Percentiles rank a stretch among this genome's conserved stretches.
Conservation (phyloP, 2,113 vertebrate species). For the Noctilio leporinus region DNA sequence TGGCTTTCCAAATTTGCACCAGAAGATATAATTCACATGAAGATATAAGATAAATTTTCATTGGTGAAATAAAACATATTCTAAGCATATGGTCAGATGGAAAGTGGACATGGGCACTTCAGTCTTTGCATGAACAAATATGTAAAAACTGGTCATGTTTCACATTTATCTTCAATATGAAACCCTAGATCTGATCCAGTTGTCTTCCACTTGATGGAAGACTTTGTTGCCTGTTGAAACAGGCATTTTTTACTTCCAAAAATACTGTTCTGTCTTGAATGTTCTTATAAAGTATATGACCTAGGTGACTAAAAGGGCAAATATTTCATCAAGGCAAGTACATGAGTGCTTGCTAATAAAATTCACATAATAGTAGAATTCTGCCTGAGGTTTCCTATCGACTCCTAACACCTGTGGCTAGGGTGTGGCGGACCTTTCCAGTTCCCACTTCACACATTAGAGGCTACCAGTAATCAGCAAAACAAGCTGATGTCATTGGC, state of each 20-base stretch:
- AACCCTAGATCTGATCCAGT: background rate
- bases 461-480: background rate
- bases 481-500: background rate
- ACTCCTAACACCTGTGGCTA: background rate
- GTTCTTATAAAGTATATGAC: background rate
- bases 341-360: background rate
- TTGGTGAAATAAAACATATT: background rate
- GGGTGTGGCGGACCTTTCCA: too few relatives aligned
- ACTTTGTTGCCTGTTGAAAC: background rate
- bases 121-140: background rate
- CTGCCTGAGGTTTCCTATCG: background rate
- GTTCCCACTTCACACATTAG: too few relatives aligned
- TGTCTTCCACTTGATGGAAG: background rate
- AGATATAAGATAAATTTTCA: background rate
- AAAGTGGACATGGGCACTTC: background rate
- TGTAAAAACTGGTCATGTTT: background rate
- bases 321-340: background rate
- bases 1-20: background rate
- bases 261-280: background rate
- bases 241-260: background rate
- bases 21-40: background rate
- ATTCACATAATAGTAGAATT: background rate
- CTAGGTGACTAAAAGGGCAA: background rate
- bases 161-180: background rate
- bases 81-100: background rate